Conservation (phyloP, 2,888 invertebrate genomes). For the Cinara cedri region DNA sequence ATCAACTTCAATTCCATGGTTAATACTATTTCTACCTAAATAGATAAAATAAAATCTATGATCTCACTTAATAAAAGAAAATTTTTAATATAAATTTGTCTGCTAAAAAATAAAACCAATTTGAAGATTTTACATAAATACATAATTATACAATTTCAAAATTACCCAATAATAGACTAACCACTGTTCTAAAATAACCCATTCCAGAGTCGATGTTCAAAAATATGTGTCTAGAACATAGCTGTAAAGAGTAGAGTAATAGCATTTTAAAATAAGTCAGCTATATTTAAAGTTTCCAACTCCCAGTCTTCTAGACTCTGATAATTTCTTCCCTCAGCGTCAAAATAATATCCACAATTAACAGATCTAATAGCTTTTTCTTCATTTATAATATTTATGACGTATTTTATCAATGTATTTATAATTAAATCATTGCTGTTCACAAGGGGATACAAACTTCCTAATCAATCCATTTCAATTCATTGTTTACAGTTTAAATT, state of each 20-base stretch:
- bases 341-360: conserved; percentile 82
- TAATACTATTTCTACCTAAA: conserved; percentile 72
- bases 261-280: too few relatives aligned
- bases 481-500: not conserved
- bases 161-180: conserved; percentile 77
- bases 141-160: not conserved
- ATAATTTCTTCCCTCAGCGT: conserved; percentile 68
- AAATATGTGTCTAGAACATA: conserved; percentile 79
- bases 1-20: conserved; percentile 85
- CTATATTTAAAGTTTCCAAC: too few relatives aligned
- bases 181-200: conserved; percentile 88
- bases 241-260: conserved; percentile 80
- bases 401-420: conserved; percentile 77
- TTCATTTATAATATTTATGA: conserved; percentile 72
- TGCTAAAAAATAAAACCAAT: too few relatives aligned
- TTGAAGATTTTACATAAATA: not conserved
- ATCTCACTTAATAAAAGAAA: not conserved
- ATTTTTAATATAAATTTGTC: not conserved
- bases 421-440: conserved; percentile 81
- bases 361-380: conserved; percentile 83
- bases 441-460: conserved; percentile 75
- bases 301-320: conserved; percentile 90
- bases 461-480: conserved; percentile 76
- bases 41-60: conserved; percentile 23
- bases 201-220: conserved; percentile 92